Evolutionary conservation across 2,797 vertebrate species (phyloP).

Genomic region (Typhlichthys eigenmanni): DNA sequence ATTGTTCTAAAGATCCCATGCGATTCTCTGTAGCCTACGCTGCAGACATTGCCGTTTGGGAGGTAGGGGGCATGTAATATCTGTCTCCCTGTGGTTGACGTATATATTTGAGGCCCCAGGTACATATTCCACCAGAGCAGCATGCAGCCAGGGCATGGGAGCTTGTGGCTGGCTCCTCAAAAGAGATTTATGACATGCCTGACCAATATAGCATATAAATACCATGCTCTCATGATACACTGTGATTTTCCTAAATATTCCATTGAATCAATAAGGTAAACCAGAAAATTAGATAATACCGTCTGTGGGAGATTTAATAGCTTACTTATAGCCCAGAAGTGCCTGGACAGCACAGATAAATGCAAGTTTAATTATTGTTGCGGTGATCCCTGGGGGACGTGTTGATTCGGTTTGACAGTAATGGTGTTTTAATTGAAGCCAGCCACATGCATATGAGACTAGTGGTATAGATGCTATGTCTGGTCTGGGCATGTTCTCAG

Average conservation of each 20-base stretch:
- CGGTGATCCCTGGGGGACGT: constrained; percentile 56
- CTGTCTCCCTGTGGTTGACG: constrained; percentile 44
- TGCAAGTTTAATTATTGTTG: constrained; percentile 67
- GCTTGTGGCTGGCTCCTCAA: constrained; percentile 49
- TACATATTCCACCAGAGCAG: constrained; percentile 45
- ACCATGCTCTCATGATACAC: constrained; percentile 67
- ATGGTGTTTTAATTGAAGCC: constrained; percentile 78
- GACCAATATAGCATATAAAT: constrained; percentile 67
- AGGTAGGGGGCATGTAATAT: constrained; percentile 43
- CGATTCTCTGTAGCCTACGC: constrained; percentile 17
- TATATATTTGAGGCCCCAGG: constrained; percentile 48
- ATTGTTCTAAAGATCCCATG: constrained; percentile 2
- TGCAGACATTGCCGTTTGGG: background rate
- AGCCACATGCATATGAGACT: constrained; percentile 64
- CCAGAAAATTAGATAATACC: constrained; percentile 72
- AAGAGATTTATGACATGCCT: constrained; percentile 65
- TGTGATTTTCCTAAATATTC: constrained; percentile 73
- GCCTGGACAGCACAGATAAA: constrained; percentile 62
- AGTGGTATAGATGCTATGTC: constrained; percentile 56
- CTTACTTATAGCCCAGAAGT: constrained; percentile 54
- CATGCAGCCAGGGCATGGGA: constrained; percentile 42
- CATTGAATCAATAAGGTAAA: constrained; percentile 73
- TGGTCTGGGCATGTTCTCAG: constrained; percentile 52
- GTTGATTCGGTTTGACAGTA: constrained; percentile 76
- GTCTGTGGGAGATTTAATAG: constrained; percentile 70